Percentiles rank a stretch among this genome's conserved stretches.
These are phyloP conservation scores for Hemitrygon akajei DNA, from an alignment of 2,797 vertebrate species.

Conservation along the genomic window DNA sequence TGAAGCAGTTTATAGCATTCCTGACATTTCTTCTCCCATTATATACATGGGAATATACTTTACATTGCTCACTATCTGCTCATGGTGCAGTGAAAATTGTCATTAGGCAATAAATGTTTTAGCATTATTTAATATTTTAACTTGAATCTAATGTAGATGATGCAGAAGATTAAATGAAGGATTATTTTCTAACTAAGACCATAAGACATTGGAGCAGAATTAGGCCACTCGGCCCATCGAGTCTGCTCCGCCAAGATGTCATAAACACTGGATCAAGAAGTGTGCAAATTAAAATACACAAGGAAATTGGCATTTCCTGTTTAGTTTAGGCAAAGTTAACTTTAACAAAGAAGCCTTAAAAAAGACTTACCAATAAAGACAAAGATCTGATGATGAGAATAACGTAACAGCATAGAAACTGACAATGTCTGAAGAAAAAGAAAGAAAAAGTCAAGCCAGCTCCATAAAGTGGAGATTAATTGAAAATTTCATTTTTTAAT, in stretches of 20 bases:
- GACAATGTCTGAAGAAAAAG: constrained; percentile 74
- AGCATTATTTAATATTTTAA: not conserved
- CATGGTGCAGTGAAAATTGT: not conserved
- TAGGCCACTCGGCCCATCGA: too few relatives aligned
- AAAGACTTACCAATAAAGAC: constrained; percentile 88
- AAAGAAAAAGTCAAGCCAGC: constrained; percentile 32
- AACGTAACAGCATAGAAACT: constrained; percentile 90
- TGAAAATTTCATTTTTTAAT: not conserved
- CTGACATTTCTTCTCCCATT: not conserved
- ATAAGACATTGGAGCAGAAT: too few relatives aligned
- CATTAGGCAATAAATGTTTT: not conserved
- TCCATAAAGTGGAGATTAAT: not conserved
- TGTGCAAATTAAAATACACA: not conserved
- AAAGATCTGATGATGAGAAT: constrained; percentile 96
- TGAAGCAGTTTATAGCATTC: not conserved
- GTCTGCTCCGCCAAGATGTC: too few relatives aligned
- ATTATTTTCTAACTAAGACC: not conserved
- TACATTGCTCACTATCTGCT: not conserved
- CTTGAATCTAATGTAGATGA: not conserved
- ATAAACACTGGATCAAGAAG: not conserved
- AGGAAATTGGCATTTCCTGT: not conserved
- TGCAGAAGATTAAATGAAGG: not conserved
- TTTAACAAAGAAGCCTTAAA: not conserved
- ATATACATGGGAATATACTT: not conserved
- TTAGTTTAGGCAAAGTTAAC: constrained; percentile 1